phyloP scores from a whole-genome alignment of 2,797 vertebrate genomes.

The Sciaenops ocellatus region DNA sequence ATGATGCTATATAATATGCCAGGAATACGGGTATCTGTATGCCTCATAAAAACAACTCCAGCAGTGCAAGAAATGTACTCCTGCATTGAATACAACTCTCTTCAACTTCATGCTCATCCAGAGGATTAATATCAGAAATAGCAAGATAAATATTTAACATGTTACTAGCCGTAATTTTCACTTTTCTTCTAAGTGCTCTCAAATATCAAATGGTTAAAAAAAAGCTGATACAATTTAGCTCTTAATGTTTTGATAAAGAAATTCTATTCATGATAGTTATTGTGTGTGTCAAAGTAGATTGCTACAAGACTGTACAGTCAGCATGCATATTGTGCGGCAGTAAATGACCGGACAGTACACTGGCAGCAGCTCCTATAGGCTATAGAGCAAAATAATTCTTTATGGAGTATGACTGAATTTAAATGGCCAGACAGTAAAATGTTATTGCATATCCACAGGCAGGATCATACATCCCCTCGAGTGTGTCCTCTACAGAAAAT shows the following conservation, averaged over 20 bases:
- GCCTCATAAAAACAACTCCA: constrained; percentile 47
- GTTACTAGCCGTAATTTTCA: background rate
- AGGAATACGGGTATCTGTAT: constrained; percentile 12
- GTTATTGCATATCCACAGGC: constrained; percentile 28
- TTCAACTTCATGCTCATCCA: background rate
- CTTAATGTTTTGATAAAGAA: constrained; percentile 1
- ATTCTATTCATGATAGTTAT: background rate
- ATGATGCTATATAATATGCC: constrained; percentile 48
- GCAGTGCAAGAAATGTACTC: constrained; percentile 10
- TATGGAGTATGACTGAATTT: constrained; percentile 22
- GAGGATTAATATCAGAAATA: background rate
- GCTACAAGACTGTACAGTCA: background rate
- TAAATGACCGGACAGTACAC: constrained; percentile 16
- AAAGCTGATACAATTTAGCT: background rate
- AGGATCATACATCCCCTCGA: constrained; percentile 16
- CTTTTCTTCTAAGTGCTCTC: background rate
- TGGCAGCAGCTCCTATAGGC: constrained; percentile 7
- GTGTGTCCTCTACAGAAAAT: constrained; percentile 26
- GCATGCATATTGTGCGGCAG: background rate
- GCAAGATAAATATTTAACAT: background rate
- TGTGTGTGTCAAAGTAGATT: background rate
- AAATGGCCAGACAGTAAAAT: constrained; percentile 40
- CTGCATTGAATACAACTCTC: background rate
- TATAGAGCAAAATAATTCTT: constrained; percentile 13
- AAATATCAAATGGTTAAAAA: background rate